Conservation (phyloP, 2,888 invertebrate genomes). For the Philaethria dido region DNA sequence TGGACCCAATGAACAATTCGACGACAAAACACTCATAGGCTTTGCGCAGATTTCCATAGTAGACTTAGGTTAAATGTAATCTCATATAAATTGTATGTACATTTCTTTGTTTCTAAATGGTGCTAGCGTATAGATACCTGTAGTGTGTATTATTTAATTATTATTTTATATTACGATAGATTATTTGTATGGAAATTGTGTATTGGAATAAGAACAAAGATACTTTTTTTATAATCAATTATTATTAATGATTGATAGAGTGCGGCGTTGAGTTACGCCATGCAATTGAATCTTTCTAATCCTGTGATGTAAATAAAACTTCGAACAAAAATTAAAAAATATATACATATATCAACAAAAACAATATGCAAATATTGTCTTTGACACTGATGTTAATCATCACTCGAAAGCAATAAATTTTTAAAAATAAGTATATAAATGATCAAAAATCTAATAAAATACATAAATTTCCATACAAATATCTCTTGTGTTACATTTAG, state of each 20-base stretch:
- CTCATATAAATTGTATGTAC: constrained; percentile 33
- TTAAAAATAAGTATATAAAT: background rate
- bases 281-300: no score
- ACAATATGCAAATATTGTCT: no score
- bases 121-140: constrained; percentile 36
- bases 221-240: background rate
- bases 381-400: no score
- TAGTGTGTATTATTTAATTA: constrained; percentile 24
- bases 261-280: no score
- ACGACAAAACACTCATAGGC: constrained; percentile 97
- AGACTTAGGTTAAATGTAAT: constrained; percentile 32
- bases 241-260: no score
- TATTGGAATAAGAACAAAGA: background rate
- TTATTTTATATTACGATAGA: background rate
- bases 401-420: background rate
- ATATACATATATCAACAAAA: no score
- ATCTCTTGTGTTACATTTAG: constrained; percentile 7
- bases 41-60: constrained; percentile 98
- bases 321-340: no score
- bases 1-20: constrained; percentile 91
- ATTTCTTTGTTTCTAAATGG: constrained; percentile 40
- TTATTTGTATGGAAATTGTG: background rate
- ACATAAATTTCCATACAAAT: background rate
- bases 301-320: no score
- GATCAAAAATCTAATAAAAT: background rate